Evolutionary conservation across 2,797 vertebrate species (phyloP).

Genomic region (Anguilla anguilla): DNA sequence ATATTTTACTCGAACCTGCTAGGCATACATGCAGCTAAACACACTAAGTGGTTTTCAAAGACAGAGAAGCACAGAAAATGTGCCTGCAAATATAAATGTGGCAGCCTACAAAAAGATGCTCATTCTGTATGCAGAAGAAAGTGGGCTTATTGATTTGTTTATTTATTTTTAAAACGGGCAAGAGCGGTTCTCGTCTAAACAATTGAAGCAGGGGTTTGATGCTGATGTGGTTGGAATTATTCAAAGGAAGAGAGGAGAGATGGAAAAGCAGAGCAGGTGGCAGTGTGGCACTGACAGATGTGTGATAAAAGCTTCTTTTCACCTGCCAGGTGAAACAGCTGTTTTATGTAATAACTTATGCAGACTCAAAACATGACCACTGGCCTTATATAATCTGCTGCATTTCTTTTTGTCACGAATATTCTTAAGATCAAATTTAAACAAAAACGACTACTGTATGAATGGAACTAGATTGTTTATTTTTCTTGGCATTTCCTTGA

Average conservation of each 20-base stretch:
- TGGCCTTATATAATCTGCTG: slow-evolving; percentile 26
- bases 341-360: slow-evolving; percentile 20
- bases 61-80: background rate
- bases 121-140: background rate
- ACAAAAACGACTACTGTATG: background rate
- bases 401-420: background rate
- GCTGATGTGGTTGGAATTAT: slow-evolving; percentile 1
- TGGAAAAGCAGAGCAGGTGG: slow-evolving; percentile 24
- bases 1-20: too few relatives aligned
- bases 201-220: slow-evolving; percentile 18
- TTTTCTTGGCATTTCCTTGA: background rate
- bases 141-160: background rate
- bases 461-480: background rate
- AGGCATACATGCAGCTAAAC: background rate
- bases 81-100: background rate
- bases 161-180: background rate
- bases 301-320: slow-evolving; percentile 17
- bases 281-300: slow-evolving; percentile 4
- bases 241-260: slow-evolving; percentile 2
- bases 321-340: slow-evolving; percentile 34
- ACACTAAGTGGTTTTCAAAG: background rate
- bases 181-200: background rate
- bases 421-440: background rate
- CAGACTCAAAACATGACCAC: background rate
- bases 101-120: background rate